Base-by-base conservation (phyloP, 2,888 invertebrate species). In the Erebia aethiops region DNA sequence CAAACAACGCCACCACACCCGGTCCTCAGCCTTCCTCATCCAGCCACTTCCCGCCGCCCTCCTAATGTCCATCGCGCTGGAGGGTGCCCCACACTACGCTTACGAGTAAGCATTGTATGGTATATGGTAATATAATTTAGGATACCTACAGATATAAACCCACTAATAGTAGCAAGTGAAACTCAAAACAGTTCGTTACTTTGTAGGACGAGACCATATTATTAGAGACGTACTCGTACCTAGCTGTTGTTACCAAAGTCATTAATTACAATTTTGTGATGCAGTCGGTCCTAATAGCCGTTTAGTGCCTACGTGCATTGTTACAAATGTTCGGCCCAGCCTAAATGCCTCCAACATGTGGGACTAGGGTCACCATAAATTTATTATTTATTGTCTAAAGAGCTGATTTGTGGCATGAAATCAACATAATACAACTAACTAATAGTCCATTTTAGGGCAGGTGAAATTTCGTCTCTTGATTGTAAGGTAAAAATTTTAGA, bases 261-360 rank as follows among this genome's bases (percentile, higher is more conserved):
- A 86, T 87, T 84, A 84, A 84, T 86, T 83, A 84, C 82, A 86
- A 86, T 87, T n/a, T 82, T 78, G 75, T 75, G 74, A 70, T 74
- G 74, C 78, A 76, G 71, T 77, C 75, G 76, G 41, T 68, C 71
- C 64, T 80, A 79, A 79, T 79, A 75, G 76, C 71, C 77, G 71
- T 67, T 73, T 73, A 71, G 69, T 71, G 73, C 82, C 81, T 79
- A 83, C 82, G 80, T 80, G 62, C 70, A 70, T n/a, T 72, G 52
- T 60, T 67, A 71, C 70, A 71, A 74, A 74, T 74, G 71, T 71
- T 72, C 71, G 43, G 67, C 46, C 57, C 68, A 71, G 65, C 74
- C 71, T 72, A 61, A 73, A 71, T 71, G 74, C 68, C 68, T 70
- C 51, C 26, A 41, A 60, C 43, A 57, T 63, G 70, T 62, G 66